phyloP scores from a whole-genome alignment of 2,888 invertebrate species.

The Caenorhabditis uteleia region DNA sequence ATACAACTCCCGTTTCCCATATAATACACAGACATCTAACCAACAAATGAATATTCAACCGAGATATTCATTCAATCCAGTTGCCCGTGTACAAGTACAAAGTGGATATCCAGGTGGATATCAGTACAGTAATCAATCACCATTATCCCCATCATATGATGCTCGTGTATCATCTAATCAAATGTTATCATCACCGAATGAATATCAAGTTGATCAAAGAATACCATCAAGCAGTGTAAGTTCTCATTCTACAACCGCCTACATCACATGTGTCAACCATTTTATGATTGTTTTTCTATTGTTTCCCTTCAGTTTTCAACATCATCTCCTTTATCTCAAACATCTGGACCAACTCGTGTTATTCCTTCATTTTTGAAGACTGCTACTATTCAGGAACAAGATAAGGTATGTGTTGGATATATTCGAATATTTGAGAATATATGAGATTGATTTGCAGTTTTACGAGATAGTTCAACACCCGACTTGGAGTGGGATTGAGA shows the following conservation, averaged over 20 bases:
- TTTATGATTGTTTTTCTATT: not conserved
- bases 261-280: too few species aligned
- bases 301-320: not conserved
- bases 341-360: slow-evolving; percentile 38
- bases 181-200: not conserved
- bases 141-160: too few species aligned
- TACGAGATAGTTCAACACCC: slow-evolving; percentile 57
- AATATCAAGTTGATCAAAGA: slow-evolving; percentile 26
- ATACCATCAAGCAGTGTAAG: slow-evolving; percentile 3
- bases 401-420: slow-evolving; percentile 35
- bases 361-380: slow-evolving; percentile 55
- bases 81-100: slow-evolving; percentile 22
- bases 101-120: too few species aligned
- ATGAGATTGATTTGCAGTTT: slow-evolving; percentile 44
- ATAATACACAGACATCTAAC: not conserved
- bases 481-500: slow-evolving; percentile 44
- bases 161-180: too few species aligned
- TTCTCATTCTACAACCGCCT: too few species aligned
- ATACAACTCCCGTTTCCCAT: not conserved
- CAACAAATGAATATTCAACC: slow-evolving; percentile 2
- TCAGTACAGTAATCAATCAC: too few species aligned
- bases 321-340: not conserved
- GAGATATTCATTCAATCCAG: slow-evolving; percentile 23
- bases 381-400: slow-evolving; percentile 41
- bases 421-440: not conserved